Base-by-base conservation (phyloP, 2,888 invertebrate species). In the Nephrocerus scutellatus region DNA sequence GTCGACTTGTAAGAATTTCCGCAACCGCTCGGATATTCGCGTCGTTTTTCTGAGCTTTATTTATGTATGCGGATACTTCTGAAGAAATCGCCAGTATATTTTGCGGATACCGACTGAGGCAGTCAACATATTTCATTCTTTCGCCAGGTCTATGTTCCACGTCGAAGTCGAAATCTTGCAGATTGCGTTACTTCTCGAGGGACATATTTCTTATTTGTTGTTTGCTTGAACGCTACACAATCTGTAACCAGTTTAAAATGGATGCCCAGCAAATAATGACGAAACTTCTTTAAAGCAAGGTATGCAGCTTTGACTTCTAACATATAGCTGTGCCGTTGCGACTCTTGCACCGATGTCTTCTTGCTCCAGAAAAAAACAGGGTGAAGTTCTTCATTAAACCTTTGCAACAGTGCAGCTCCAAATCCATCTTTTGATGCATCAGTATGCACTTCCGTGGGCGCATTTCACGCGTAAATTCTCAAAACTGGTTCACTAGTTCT, bases 221-320 rank as follows among this genome's bases (percentile, higher is more conserved):
- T 47, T 13, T 40, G 41, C 28, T 39, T 40, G 30, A 49, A 49
- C 2, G 49, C 48, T 10, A 33, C 30, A 30, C 45, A 50, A 25
- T 50, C 48, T 7, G 45, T 47, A 4, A 47, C 40, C 21, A 41
- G 15, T 6, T 31, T 36, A 25, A 48, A 51, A 12, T 33, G n/a
- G 2, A 41, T 36, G 18, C 46, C 52, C 6, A 56, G 22, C 4
- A 52, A 44, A 48, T 55, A 57, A 24, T 52, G 42, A 1, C 55
- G 39, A 32, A 54, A 56, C 29, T 53, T 57, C 26, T 50, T 50
- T 13, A 52, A 10, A 1, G 53, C 46, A 6, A 42, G 32, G 12
- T 49, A 41, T 9, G 54, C 46, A 1, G 54, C 53, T 12, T 52
- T 42, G 6, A 47, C 47, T 30, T 56, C 53, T 8, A 55, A 20